Conservation (phyloP, 2,113 vertebrate genomes). For the Trichechus manatus region DNA sequence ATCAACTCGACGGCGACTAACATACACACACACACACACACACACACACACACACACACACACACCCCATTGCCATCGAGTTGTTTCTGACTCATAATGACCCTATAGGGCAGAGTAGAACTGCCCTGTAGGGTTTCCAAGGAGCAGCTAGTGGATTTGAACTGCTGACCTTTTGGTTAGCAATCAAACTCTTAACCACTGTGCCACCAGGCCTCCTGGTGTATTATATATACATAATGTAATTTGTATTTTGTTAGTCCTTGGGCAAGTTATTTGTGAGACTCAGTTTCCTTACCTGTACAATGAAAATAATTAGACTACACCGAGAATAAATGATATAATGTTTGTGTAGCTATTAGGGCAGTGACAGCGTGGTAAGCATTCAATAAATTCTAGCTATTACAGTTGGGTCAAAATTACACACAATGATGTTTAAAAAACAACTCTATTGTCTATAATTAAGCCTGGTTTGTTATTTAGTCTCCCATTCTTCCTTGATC, state of each 20-base stretch:
- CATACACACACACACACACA: no score
- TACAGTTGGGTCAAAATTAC: not conserved
- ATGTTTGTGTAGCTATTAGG: not conserved
- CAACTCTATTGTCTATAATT: not conserved
- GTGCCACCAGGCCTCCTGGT: no score
- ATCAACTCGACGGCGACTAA: no score
- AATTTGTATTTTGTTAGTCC: not conserved
- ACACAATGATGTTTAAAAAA: not conserved
- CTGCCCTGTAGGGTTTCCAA: no score
- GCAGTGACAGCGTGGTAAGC: not conserved
- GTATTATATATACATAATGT: no score
- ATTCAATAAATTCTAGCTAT: not conserved
- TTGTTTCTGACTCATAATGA: no score
- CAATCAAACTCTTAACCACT: no score
- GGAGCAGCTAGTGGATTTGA: no score
- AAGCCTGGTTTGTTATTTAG: not conserved
- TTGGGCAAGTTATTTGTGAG: constrained; percentile 38
- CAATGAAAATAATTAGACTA: not conserved
- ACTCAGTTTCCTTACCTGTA: not conserved
- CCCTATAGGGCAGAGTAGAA: no score
- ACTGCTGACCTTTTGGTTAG: no score
- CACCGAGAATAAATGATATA: not conserved
- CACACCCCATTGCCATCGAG: no score
- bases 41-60: no score
- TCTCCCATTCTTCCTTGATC: not conserved